Percentiles rank a stretch among this genome's conserved stretches.
Evolutionary conservation across 2,888 invertebrate genomes (phyloP).

Genomic region (Perizoma affinitatum): DNA sequence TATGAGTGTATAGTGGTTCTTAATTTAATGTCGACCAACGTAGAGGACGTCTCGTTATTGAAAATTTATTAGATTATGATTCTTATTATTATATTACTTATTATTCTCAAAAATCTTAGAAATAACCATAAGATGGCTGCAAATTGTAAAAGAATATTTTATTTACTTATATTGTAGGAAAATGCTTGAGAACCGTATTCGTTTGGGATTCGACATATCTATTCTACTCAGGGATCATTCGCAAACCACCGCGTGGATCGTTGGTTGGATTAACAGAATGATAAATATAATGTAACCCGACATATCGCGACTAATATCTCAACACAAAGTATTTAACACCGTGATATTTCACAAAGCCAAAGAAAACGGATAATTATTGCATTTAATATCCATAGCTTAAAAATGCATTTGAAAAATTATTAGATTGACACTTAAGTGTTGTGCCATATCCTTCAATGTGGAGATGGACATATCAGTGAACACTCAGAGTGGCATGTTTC

Average conservation of each 20-base stretch:
- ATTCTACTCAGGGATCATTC: slow-evolving; percentile 55
- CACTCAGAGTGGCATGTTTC: slow-evolving; percentile 56
- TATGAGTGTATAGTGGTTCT: slow-evolving; percentile 84
- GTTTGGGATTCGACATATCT: slow-evolving; percentile 73
- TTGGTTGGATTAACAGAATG: not conserved
- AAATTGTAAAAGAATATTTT: slow-evolving; percentile 79
- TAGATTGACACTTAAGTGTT: slow-evolving; percentile 39
- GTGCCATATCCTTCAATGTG: slow-evolving; percentile 61
- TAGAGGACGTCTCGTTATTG: slow-evolving; percentile 82
- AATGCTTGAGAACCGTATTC: slow-evolving; percentile 72
- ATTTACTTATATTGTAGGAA: slow-evolving; percentile 79
- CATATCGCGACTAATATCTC: slow-evolving; percentile 76
- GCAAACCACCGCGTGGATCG: slow-evolving; percentile 7
- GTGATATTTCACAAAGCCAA: slow-evolving; percentile 83
- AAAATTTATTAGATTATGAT: slow-evolving; percentile 83
- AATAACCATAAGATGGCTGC: slow-evolving; percentile 83
- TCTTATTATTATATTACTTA: slow-evolving; percentile 43
- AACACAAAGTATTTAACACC: slow-evolving; percentile 70
- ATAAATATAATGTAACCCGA: slow-evolving; percentile 45
- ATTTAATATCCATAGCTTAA: slow-evolving; percentile 64
- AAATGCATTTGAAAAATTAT: slow-evolving; percentile 30
- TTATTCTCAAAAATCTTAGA: slow-evolving; percentile 77
- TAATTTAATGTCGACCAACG: slow-evolving; percentile 83
- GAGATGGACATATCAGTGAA: slow-evolving; percentile 56
- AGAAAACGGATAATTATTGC: slow-evolving; percentile 69